Base-by-base conservation (phyloP, 1,140 invertebrate genomes). In the Drosophila sp. region DNA sequence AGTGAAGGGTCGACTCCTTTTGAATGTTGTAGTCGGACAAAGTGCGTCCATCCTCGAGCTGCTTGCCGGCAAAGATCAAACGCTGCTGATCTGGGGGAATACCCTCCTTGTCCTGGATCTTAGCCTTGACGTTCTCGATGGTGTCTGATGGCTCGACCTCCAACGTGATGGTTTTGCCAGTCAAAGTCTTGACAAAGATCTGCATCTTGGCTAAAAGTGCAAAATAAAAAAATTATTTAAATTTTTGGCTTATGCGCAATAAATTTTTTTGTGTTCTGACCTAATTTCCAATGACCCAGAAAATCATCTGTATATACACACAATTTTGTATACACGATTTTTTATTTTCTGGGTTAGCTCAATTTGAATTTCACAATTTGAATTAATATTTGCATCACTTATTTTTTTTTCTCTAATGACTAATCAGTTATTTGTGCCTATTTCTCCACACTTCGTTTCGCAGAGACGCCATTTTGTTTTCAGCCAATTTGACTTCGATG, bases 121-220 rank as follows among this genome's bases (percentile, higher is more conserved):
- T 44, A 44, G 41, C 41, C 41, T 44, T 44, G 1, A 44, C 41
- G 41, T 44, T 44, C 41, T 44, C 41, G 17, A 44, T 44, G 4
- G 41, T 44, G 1, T 44, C 41, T 1, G 41, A 44, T 8, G 41
- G 41, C 17, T 44, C 41, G n/a, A 44, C 41, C 41, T 44, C 41
- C 41, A 44, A 44, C 0, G 41, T 44, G n/a, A 44, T 44, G 41
- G 41, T 44, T 4, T 44, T 44, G 41, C 41, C 41, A 6, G 41
- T 44, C 41, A 44, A 44, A 23, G 40, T 41, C 40, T 41, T 41
- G 40, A 41, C 40, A 41, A 41, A 41, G 40, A 41, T 41, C n/a
- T 41, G 95, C 95, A 99, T 98, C 7, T 70, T 77, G 38, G 44
- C 73, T 76, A 62, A 30, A 61, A 47, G 2, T 3, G 17, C 17